phyloP scores from a whole-genome alignment of 2,888 invertebrate genomes.

The Drosophila flavopinicola region DNA sequence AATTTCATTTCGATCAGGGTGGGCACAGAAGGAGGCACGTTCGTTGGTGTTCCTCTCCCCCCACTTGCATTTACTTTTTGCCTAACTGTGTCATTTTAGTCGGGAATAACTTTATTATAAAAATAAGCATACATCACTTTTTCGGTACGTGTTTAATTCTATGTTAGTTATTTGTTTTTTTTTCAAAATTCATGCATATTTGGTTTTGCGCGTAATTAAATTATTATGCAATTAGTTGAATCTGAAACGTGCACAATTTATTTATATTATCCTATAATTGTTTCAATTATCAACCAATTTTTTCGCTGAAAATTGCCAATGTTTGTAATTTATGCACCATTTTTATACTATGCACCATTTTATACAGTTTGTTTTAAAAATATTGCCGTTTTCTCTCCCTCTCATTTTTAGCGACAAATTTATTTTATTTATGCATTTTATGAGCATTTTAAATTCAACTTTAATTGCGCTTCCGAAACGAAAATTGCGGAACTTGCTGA shows the following conservation, averaged over 20 bases:
- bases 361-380: constrained; percentile 17
- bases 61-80: not conserved
- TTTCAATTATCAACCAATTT: constrained; percentile 22
- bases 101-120: not conserved
- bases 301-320: constrained; percentile 19
- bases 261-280: constrained; percentile 26
- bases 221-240: constrained; percentile 44
- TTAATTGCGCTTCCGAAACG: constrained; percentile 48
- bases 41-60: constrained; percentile 17
- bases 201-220: constrained; percentile 28
- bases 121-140: not conserved
- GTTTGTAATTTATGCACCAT: constrained; percentile 33
- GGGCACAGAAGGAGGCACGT: constrained; percentile 26
- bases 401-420: constrained; percentile 21
- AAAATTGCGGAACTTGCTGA: constrained; percentile 39
- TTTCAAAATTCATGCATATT: not conserved
- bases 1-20: constrained; percentile 22
- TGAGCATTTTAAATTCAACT: constrained; percentile 36
- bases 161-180: not conserved
- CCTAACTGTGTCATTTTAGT: constrained; percentile 16
- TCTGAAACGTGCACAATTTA: constrained; percentile 26
- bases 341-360: constrained; percentile 22
- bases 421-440: constrained; percentile 44
- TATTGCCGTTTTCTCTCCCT: constrained; percentile 5
- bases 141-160: constrained; percentile 18